Evolutionary conservation across 2,797 vertebrate genomes (phyloP).

Genomic region (Cossypha polioptera): DNA sequence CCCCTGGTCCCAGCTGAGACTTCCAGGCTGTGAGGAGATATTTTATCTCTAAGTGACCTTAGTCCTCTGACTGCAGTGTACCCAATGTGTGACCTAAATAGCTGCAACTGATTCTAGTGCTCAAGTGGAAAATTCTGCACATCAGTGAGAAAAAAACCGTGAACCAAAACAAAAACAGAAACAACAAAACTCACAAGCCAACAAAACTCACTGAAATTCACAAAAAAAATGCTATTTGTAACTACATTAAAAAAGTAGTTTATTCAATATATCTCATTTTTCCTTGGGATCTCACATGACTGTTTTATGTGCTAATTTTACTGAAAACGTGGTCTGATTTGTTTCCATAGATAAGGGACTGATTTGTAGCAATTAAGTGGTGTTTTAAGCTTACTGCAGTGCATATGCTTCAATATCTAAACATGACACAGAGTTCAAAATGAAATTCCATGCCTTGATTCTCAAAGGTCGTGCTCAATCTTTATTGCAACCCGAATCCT

Average conservation of each 20-base stretch:
- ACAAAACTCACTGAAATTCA: neutral
- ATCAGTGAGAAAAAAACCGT: neutral
- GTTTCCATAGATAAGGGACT: neutral
- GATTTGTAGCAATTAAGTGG: neutral
- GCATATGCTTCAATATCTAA: neutral
- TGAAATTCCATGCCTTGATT: neutral
- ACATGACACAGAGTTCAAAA: neutral
- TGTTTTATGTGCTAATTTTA: neutral
- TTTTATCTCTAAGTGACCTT: neutral
- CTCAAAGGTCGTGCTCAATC: neutral
- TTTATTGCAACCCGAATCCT: neutral
- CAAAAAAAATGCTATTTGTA: accelerated
- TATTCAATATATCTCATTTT: neutral
- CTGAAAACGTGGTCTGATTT: neutral
- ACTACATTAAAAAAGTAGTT: neutral
- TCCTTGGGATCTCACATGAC: neutral
- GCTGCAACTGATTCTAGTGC: neutral
- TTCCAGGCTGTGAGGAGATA: neutral
- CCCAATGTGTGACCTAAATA: neutral
- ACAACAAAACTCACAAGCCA: neutral
- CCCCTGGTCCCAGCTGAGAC: neutral
- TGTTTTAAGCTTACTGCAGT: neutral
- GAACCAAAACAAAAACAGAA: neutral
- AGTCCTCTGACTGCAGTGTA: neutral
- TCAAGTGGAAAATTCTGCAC: neutral